Percentiles rank a stretch among this genome's conserved stretches.
Evolutionary conservation across 2,888 invertebrate species (phyloP).

Genomic region (Eristalis arbustorum): DNA sequence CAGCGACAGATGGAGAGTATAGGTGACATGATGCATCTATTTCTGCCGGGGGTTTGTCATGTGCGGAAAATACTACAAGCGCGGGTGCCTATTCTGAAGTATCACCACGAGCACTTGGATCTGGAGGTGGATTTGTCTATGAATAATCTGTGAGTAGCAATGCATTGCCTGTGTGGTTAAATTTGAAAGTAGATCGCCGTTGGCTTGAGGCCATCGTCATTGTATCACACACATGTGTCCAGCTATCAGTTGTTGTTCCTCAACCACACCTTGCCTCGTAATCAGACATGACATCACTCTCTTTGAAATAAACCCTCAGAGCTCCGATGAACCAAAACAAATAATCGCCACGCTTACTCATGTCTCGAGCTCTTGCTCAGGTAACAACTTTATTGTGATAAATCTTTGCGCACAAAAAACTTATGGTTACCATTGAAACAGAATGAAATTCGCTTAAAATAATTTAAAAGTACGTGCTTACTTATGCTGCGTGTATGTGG

Average conservation of each 20-base stretch:
- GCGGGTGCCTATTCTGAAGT: slow-evolving; percentile 94
- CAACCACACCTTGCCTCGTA: slow-evolving; percentile 1
- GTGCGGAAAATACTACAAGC: slow-evolving; percentile 90
- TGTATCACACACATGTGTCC: neutral
- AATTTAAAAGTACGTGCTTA: slow-evolving; percentile 21
- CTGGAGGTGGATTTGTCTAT: slow-evolving; percentile 93
- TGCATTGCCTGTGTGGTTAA: no score
- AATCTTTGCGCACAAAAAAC: slow-evolving; percentile 16
- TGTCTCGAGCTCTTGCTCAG: slow-evolving; percentile 33
- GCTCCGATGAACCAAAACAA: neutral
- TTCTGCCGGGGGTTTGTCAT: slow-evolving; percentile 87
- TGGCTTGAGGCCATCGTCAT: neutral
- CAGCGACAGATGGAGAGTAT: slow-evolving; percentile 88
- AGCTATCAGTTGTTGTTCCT: neutral
- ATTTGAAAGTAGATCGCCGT: no score
- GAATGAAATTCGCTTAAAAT: slow-evolving; percentile 39
- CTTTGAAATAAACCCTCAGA: slow-evolving; percentile 1
- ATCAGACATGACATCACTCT: slow-evolving; percentile 40
- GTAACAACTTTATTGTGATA: slow-evolving; percentile 39
- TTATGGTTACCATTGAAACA: neutral
- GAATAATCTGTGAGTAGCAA: slow-evolving; percentile 89
- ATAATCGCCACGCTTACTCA: slow-evolving; percentile 28
- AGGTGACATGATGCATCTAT: slow-evolving; percentile 86
- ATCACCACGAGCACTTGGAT: slow-evolving; percentile 86
- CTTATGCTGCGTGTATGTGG: slow-evolving; percentile 37